A percentile compares a stretch with the other conserved stretches of the same genome.
phyloP scores from a whole-genome alignment of 2,888 invertebrate species.

The Tridacna gigas region DNA sequence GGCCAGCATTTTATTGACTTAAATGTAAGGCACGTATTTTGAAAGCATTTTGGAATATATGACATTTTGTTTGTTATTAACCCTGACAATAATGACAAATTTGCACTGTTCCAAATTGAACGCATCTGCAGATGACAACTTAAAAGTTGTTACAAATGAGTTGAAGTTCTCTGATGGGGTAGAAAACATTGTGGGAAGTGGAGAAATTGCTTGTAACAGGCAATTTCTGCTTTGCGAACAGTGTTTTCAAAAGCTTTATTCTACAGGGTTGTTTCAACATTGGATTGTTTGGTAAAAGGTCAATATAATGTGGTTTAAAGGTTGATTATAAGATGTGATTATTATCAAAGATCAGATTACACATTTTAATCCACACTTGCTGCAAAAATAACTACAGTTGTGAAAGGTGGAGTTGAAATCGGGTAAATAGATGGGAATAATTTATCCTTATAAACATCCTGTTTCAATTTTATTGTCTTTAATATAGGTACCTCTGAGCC shows the following conservation, averaged over 20 bases:
- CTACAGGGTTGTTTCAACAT: neutral
- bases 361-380: no score
- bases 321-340: neutral
- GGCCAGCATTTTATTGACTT: neutral
- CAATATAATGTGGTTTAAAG: neutral
- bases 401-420: no score
- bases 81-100: neutral
- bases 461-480: neutral
- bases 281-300: no score
- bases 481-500: constrained; percentile 75
- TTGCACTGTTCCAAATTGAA: neutral
- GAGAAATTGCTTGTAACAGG: neutral
- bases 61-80: neutral
- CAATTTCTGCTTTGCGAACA: neutral
- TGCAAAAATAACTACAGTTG: no score
- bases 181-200: neutral
- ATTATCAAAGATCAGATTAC: no score
- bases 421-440: no score
- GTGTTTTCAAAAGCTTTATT: neutral
- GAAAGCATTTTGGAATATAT: no score
- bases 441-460: neutral
- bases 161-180: neutral
- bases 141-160: no score
- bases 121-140: neutral
- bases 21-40: neutral